phyloP scores from a whole-genome alignment of 2,113 vertebrate genomes.

The Planiliza haematocheilus region DNA sequence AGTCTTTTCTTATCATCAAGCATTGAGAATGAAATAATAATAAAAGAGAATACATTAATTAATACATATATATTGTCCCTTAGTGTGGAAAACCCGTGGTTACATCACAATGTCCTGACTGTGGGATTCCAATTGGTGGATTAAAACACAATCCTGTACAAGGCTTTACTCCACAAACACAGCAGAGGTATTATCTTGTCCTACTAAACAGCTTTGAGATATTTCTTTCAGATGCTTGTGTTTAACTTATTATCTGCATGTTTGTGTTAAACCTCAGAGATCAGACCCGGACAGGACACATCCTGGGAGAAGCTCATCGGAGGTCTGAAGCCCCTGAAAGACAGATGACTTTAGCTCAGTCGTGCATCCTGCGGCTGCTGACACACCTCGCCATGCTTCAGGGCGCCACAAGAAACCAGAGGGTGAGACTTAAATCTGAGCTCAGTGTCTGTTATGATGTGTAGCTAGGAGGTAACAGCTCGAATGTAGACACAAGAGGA shows the following conservation, averaged over 20 bases:
- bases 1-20: not conserved
- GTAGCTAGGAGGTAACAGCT: too few relatives aligned
- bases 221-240: not conserved
- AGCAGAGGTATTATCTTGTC: slow-evolving; percentile 1
- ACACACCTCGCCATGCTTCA: slow-evolving; percentile 82
- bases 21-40: not conserved
- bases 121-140: slow-evolving; percentile 74
- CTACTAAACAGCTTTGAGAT: not conserved
- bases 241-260: not conserved
- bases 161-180: slow-evolving; percentile 55
- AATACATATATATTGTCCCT: not conserved
- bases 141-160: accelerated
- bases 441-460: too few relatives aligned
- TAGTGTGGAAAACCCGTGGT: slow-evolving; percentile 74
- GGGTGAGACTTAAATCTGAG: slow-evolving; percentile 50
- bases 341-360: slow-evolving; percentile 64
- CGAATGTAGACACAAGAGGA: too few relatives aligned
- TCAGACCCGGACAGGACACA: slow-evolving; percentile 73
- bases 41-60: accelerated
- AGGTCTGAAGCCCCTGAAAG: slow-evolving; percentile 79
- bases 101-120: slow-evolving; percentile 27
- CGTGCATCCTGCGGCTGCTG: slow-evolving; percentile 73
- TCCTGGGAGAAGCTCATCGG: slow-evolving; percentile 61
- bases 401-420: slow-evolving; percentile 50
- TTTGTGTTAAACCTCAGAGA: slow-evolving; percentile 22